Evolutionary conservation across 2,888 invertebrate genomes (phyloP).

Genomic region (Synergus gifuensis): DNA sequence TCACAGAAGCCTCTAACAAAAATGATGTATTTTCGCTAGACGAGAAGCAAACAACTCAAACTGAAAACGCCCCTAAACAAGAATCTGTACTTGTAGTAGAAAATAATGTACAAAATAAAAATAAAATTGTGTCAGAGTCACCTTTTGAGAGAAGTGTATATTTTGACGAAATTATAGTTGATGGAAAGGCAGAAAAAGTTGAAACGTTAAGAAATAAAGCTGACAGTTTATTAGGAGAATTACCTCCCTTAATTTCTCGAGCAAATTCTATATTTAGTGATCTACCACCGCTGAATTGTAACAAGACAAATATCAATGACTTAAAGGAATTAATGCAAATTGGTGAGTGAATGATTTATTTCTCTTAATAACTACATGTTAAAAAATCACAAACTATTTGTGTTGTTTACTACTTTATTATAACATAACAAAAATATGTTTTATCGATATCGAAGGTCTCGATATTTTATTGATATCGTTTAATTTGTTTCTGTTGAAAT

Average conservation of each 20-base stretch:
- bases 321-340: slow-evolving; percentile 74
- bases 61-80: slow-evolving; percentile 66
- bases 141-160: slow-evolving; percentile 70
- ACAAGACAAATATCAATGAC: slow-evolving; percentile 74
- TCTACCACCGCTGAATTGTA: slow-evolving; percentile 74
- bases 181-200: slow-evolving; percentile 71
- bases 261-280: slow-evolving; percentile 72
- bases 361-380: neutral
- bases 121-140: slow-evolving; percentile 56
- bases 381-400: neutral
- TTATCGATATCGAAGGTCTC: no score
- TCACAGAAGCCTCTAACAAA: neutral
- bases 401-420: no score
- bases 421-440: no score
- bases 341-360: slow-evolving; percentile 60
- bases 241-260: slow-evolving; percentile 69
- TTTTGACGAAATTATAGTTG: slow-evolving; percentile 74
- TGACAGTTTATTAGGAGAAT: slow-evolving; percentile 68
- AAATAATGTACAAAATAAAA: slow-evolving; percentile 72
- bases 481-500: slow-evolving; percentile 27
- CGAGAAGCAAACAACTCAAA: slow-evolving; percentile 65
- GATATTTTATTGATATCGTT: neutral
- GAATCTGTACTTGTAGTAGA: slow-evolving; percentile 67
- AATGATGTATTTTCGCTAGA: slow-evolving; percentile 38
- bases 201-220: slow-evolving; percentile 61